Evolutionary conservation across 1,140 invertebrate species (phyloP), one percentile per base, ranked within the genome.

Genomic region (Aradophagus sp.): DNA sequence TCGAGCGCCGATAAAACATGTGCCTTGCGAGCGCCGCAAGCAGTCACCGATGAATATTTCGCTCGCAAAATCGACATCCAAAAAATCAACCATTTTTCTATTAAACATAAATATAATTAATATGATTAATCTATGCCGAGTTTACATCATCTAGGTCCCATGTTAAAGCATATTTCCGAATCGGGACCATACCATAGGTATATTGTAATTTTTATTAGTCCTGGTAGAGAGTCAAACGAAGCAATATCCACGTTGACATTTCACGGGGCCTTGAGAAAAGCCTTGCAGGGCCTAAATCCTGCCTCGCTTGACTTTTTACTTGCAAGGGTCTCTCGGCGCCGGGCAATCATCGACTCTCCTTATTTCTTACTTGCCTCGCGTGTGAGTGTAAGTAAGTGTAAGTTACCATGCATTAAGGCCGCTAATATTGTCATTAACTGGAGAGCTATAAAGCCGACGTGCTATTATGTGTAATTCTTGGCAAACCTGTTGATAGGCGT

Each of bases 1-100:
- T 42, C 38, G 29, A 59, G 47, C 55, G 41, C 52, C 35, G 53
- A 68, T 69, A 69, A 62, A 69, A 62, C 52, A 50, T 56, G 62
- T 42, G 36, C 29, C 35, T 23, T 12, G n/a, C 8, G 14, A 17
- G 16, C 44, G 32, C 14, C 50, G 61, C 68, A 58, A 71, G 53
- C 67, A 63, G 59, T 53, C 59, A 39, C 14, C 39, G 48, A 71
- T 65, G 53, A 65, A 71, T 58, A 71, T 59, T 65, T 65, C 29
- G 41, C 59, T 45, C 61, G 47, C 39, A 61, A 61, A 65, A 59
- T 15, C 12, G 16, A 45, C 20, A 34, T 27, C 38, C 36, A 55
- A 55, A 70, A 52, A 45, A 68, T 59, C 50, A 59, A 35, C 20
- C 8, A 8, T 23, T 19, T 11, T 42, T 23, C 17, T 53, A 17